phyloP scores from a whole-genome alignment of 2,888 invertebrate species.

The Sepioteuthis lessoniana region DNA sequence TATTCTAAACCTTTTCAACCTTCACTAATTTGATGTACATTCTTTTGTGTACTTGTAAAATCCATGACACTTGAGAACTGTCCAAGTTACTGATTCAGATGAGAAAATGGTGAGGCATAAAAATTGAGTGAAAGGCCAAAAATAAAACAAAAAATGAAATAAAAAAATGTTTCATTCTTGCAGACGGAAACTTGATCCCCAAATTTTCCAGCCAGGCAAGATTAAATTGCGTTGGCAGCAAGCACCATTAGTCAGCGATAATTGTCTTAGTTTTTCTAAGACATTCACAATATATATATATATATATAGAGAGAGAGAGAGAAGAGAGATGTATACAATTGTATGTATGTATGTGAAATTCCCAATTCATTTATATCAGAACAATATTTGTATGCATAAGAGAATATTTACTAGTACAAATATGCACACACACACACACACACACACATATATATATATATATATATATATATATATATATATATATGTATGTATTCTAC shows the following conservation, averaged over 20 bases:
- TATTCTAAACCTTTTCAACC: neutral
- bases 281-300: neutral
- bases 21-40: neutral
- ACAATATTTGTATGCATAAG: neutral
- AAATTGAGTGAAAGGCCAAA: neutral
- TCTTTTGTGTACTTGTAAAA: neutral
- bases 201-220: constrained; percentile 6
- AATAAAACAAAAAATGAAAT: neutral
- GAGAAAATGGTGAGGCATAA: constrained; percentile 6
- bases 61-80: neutral
- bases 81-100: neutral
- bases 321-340: neutral
- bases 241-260: constrained; percentile 15
- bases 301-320: neutral
- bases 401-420: neutral
- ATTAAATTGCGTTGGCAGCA: constrained; percentile 23
- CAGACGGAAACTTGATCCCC: constrained; percentile 33
- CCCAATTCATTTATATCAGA: neutral
- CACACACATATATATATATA: neutral
- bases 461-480: neutral
- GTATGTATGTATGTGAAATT: neutral
- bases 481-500: neutral
- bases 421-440: neutral
- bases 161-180: neutral
- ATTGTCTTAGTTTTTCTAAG: neutral